Percentiles rank a stretch among this genome's conserved stretches.
These are phyloP conservation scores for Malurus cyaneus DNA, from an alignment of 2,113 vertebrate species.

Conservation along the genomic window DNA sequence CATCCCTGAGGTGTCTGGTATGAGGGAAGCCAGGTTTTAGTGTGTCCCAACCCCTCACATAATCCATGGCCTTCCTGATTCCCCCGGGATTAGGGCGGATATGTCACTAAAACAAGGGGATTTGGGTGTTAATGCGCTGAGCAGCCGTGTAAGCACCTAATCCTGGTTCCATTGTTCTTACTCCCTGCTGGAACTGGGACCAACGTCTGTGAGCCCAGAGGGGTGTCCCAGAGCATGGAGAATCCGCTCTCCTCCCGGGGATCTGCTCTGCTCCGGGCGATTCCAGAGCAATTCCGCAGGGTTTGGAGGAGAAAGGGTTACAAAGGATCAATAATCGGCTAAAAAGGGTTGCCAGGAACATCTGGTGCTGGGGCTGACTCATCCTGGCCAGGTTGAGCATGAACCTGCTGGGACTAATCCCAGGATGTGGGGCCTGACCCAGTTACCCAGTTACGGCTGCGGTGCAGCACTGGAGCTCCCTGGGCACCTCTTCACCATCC, in stretches of 20 bases:
- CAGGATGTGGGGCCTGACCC: conserved; percentile 19
- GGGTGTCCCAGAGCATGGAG: not conserved
- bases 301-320: not conserved
- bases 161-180: conserved; percentile 18
- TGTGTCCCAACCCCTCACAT: not conserved
- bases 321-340: not conserved
- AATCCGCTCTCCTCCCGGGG: not conserved
- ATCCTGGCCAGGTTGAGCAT: not conserved
- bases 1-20: not conserved
- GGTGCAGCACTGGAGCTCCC: rapidly evolving
- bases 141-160: conserved; percentile 23
- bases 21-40: not conserved
- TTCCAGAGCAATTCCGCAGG: rapidly evolving
- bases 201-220: not conserved
- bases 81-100: conserved; percentile 11
- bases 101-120: conserved; percentile 48
- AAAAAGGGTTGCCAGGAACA: not conserved
- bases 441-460: not conserved
- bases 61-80: not conserved
- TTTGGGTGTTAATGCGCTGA: conserved; percentile 14
- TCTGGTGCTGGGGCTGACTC: conserved; percentile 18
- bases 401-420: conserved; percentile 31
- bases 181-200: not conserved
- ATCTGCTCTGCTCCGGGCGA: not conserved
- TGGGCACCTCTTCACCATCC: rapidly evolving